Evolutionary conservation across 2,113 vertebrate species (phyloP), one percentile per base, ranked within the genome.

Genomic region (Formicarius rufipectus): DNA sequence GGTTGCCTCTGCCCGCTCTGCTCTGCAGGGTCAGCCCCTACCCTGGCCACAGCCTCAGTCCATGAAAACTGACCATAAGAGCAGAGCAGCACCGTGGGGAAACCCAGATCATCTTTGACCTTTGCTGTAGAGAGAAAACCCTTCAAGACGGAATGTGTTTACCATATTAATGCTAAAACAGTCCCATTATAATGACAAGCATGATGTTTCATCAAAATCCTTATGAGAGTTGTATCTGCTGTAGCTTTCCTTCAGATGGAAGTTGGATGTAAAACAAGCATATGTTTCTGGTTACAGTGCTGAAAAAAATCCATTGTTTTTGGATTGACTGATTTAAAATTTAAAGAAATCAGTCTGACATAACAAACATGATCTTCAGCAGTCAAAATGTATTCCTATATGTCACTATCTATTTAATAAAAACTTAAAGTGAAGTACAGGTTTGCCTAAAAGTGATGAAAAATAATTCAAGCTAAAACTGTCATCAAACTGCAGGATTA

Each of bases 251-350:
- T 72, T 90, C 3, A 2, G 69, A 92, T 90, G 69, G 83, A 90
- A 94, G 86, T 14, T 96, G 92, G 93, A 97, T 82, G 60, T 84
- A 95, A 94, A 94, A 94, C 83, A 96, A 94, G 50, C 92, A 93
- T 93, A 76, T 97, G 95, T 79, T 97, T 96, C 96, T 87, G 89
- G 83, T 97, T 96, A 97, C 21, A 40, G 52, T 13, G 49, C 73
- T 45, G 83, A 82, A 88, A 90, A 93, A 94, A 89, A 64, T 44
- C 55, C 47, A 75, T 84, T 96, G 92, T 94, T 93, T 96, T 84
- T 73, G 69, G 79, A 68, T 89, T 75, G 88, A 94, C 73, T 3
- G 12, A 88, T 64, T 81, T 28, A 75, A 90, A 96, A 89, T 93
- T 71, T 86, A 90, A 96, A 94, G 88, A 86, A 87, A 95, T 81